phyloP scores from a whole-genome alignment of 1,140 invertebrate genomes.

The Palaemon carinicauda region DNA sequence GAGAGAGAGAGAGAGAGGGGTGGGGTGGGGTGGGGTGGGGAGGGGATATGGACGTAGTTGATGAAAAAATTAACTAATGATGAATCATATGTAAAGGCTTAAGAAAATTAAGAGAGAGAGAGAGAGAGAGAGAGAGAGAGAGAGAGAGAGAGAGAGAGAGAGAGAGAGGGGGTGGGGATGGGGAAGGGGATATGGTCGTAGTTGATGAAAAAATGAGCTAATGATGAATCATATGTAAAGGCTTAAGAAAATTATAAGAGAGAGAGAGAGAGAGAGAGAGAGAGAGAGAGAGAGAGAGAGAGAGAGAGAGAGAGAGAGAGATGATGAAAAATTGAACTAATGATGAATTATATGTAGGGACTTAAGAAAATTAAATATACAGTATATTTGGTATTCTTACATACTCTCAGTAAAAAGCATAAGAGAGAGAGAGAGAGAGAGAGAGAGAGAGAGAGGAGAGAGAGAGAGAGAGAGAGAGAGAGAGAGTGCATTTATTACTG shows the following conservation, averaged over 20 bases:
- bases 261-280: neutral
- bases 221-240: too few relatives aligned
- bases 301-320: neutral
- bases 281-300: neutral
- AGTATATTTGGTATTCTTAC: too few relatives aligned
- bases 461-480: neutral
- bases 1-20: neutral
- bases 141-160: neutral
- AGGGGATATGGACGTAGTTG: neutral
- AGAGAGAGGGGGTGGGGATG: neutral
- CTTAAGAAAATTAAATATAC: too few relatives aligned
- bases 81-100: neutral
- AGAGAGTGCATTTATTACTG: neutral
- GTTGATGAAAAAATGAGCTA: too few relatives aligned
- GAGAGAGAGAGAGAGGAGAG: neutral
- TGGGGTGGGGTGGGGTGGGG: neutral
- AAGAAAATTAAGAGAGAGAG: neutral
- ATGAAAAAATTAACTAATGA: neutral
- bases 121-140: neutral
- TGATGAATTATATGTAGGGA: too few relatives aligned
- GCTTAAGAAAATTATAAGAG: too few relatives aligned
- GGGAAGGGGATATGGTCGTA: neutral
- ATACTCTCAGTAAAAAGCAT: too few relatives aligned
- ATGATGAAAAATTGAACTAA: too few relatives aligned
- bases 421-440: too few relatives aligned